These are phyloP conservation scores for Phoeniculus purpureus DNA, from an alignment of 2,797 vertebrate species.

Conservation along the genomic window DNA sequence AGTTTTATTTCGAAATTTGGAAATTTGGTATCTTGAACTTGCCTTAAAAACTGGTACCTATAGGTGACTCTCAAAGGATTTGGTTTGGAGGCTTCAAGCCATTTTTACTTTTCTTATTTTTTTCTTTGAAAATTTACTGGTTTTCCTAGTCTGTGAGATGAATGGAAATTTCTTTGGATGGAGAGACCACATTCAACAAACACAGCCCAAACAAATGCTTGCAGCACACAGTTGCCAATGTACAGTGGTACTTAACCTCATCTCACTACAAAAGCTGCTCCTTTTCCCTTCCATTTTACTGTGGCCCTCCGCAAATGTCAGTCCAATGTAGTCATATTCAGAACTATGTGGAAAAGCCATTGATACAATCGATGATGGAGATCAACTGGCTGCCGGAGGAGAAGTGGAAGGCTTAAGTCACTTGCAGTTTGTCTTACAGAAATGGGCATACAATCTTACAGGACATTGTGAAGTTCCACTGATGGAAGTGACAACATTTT, in stretches of 20 bases:
- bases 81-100: no score
- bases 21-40: no score
- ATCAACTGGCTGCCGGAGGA: neutral
- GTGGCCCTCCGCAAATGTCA: accelerated
- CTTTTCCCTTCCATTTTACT: neutral
- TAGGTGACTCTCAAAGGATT: no score
- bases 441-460: neutral
- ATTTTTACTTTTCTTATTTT: no score
- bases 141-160: neutral
- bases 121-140: neutral
- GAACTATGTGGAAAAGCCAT: neutral
- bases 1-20: no score
- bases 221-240: neutral
- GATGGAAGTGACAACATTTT: neutral
- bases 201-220: neutral
- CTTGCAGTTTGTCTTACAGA: neutral
- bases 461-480: neutral
- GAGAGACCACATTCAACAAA: neutral
- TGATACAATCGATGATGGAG: neutral
- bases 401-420: neutral
- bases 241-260: neutral
- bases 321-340: neutral
- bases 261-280: neutral
- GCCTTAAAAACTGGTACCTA: no score
- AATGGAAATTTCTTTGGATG: neutral